Percentiles rank a stretch among this genome's conserved stretches.
phyloP scores from a whole-genome alignment of 2,113 vertebrate genomes.

The Pterocles burchelli region DNA sequence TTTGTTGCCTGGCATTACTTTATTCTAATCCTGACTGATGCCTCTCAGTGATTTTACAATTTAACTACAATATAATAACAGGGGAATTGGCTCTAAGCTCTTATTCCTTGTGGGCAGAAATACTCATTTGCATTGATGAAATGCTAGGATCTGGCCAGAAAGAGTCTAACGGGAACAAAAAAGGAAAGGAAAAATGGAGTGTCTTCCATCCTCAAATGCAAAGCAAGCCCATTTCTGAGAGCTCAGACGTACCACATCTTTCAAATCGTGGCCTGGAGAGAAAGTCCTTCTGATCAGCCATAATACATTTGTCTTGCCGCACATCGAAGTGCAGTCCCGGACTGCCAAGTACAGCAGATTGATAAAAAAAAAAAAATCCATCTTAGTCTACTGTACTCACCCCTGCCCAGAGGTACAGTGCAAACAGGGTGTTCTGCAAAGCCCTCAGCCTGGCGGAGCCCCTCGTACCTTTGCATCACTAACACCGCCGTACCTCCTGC shows the following conservation, averaged over 20 bases:
- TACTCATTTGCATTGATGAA: constrained; percentile 7
- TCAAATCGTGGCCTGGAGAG: not conserved
- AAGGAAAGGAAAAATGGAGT: not conserved
- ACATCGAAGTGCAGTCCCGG: not conserved
- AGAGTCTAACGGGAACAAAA: fast-evolving
- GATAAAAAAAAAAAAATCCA: not conserved
- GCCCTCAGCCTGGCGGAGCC: too few relatives aligned
- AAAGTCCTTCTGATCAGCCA: not conserved
- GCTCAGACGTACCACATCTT: not conserved
- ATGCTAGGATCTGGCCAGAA: not conserved
- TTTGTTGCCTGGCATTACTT: not conserved
- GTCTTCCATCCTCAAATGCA: not conserved
- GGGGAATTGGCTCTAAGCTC: constrained; percentile 19
- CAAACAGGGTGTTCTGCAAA: fast-evolving
- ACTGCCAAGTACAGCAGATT: not conserved
- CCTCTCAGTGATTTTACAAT: not conserved
- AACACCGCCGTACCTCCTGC: not conserved
- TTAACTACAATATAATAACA: constrained; percentile 6
- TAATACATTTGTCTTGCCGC: not conserved
- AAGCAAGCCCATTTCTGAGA: not conserved
- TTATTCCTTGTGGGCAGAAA: not conserved
- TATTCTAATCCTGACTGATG: constrained; percentile 3
- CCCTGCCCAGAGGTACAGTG: not conserved
- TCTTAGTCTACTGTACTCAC: not conserved
- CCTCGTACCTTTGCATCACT: fast-evolving